Evolutionary conservation across 2,113 vertebrate genomes (phyloP).

Genomic region (Gallinago undulata): DNA sequence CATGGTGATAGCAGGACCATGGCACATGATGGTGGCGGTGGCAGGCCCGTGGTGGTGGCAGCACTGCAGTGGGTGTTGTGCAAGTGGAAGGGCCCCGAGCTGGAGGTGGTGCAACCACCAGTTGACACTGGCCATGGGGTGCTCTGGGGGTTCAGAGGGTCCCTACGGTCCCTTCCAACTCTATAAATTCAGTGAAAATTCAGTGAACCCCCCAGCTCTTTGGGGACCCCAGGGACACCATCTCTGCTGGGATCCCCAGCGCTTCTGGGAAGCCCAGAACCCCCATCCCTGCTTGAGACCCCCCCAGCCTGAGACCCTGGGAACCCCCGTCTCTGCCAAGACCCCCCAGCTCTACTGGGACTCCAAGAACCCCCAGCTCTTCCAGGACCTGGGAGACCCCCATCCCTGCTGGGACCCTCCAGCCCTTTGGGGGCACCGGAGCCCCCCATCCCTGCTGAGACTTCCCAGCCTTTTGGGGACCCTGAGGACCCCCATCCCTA

Average conservation of each 20-base stretch:
- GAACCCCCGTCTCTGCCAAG: neutral
- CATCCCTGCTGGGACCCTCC: neutral
- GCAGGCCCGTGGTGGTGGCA: neutral
- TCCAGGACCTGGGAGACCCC: neutral
- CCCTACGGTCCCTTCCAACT: too few species aligned
- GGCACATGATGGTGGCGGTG: too few species aligned
- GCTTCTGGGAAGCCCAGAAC: too few species aligned
- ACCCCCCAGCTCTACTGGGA: too few species aligned
- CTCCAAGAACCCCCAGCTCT: neutral
- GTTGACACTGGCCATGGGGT: accelerated
- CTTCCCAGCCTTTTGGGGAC: too few species aligned
- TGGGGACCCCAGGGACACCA: too few species aligned
- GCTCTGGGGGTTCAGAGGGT: accelerated
- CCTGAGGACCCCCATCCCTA: neutral
- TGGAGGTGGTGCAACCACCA: neutral
- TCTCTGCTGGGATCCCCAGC: neutral
- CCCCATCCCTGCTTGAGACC: neutral
- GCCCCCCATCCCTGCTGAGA: neutral
- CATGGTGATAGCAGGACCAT: neutral
- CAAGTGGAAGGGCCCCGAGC: neutral
- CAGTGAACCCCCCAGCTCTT: too few species aligned
- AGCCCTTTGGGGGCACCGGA: neutral
- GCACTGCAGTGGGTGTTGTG: accelerated
- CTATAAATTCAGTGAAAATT: too few species aligned
- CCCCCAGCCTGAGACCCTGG: too few species aligned